Base-by-base conservation (phyloP, 2,797 vertebrate species). In the Spinus olivaceus region DNA sequence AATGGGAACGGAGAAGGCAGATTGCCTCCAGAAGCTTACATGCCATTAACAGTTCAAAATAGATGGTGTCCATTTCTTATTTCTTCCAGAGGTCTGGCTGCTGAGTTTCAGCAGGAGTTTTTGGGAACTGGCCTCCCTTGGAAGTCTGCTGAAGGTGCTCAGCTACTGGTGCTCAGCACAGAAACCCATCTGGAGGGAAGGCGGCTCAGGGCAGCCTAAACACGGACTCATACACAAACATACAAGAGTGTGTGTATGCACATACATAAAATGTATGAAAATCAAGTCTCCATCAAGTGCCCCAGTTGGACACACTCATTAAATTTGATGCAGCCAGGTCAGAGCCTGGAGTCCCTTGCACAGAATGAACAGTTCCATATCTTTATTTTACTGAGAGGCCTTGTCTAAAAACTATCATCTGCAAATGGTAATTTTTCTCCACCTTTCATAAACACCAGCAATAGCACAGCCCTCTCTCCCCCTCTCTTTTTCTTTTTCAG, bases 401-500 rank as follows among this genome's bases (percentile, higher is more conserved):
- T 90, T 64, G 74, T 84, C 42, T 61, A 78, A 88, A 91, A 93
- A 66, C 37, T 71, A 94, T 97, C 95, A 97, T 96, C 92, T 97
- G 90, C 92, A 97, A 97, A 97, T 86, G 81, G 94, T 85, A 97
- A 97, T 98, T 97, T 96, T 94, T 96, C 74, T 94, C 54, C 53
- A 71, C 61, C 90, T 97, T 97, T 97, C 96, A 98, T 94, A 98
- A 97, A 96, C 96, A 98, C 84, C 86, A 95, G 86, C 95, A 92
- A 94, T 81, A 95, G 94, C 21, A 50, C 92, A 88, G 69, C 73
- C 64, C 73, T 89, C 57, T 91, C 87, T 92, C 88, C 82, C 91
- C 84, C 86, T 95, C 96, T 96, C 94, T 95, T 96, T 93, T 96
- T 97, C 96, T 99, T 98, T 98, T 98, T 98, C 98, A 95, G 98